These are phyloP conservation scores for Cygnus buccinator DNA, from an alignment of 2,113 vertebrate genomes.

Conservation along the genomic window DNA sequence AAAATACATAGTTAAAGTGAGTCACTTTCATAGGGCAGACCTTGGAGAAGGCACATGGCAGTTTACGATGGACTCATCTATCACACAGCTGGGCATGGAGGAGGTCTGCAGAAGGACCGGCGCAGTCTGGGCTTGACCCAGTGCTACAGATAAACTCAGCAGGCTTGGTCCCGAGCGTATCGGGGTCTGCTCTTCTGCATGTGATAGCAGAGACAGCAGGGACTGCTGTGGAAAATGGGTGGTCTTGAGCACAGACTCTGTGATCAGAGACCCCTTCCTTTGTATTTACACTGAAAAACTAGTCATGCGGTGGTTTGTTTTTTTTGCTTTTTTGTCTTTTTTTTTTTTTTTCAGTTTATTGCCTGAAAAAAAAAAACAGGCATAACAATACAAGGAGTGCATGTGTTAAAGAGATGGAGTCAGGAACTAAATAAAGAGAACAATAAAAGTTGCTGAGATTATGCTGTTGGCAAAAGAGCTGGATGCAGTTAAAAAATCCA, in stretches of 20 bases:
- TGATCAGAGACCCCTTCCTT: neutral
- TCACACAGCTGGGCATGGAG: neutral
- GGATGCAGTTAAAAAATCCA: constrained; percentile 19
- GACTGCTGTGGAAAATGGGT: neutral
- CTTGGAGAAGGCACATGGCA: neutral
- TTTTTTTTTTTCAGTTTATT: neutral
- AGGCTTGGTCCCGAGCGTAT: neutral
- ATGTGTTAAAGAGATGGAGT: neutral
- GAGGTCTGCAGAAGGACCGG: neutral
- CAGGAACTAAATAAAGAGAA: neutral
- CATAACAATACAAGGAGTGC: neutral
- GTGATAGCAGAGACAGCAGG: neutral
- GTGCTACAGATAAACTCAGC: neutral
- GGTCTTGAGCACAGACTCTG: neutral
- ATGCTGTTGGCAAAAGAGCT: neutral
- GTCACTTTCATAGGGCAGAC: neutral
- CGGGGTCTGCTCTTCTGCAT: neutral
- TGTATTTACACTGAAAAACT: neutral
- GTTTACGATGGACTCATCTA: neutral
- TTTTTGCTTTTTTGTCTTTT: neutral
- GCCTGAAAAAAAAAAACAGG: neutral
- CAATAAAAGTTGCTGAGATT: neutral
- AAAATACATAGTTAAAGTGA: neutral
- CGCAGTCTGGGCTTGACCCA: neutral
- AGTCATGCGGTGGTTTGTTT: neutral